Conservation (phyloP, 2,797 vertebrate species). For the Mycteria americana region DNA sequence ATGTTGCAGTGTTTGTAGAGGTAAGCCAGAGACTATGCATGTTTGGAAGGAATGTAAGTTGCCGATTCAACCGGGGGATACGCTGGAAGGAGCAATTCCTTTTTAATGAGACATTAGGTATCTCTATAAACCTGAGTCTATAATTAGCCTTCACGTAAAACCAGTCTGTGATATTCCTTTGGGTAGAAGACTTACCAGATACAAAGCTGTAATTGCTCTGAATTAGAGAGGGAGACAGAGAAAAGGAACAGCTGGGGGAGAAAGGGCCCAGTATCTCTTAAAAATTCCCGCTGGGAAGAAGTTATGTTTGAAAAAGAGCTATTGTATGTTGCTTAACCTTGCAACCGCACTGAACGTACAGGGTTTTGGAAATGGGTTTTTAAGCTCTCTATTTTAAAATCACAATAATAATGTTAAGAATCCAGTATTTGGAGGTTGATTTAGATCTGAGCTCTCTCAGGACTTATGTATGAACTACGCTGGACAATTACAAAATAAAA, state of each 20-base stretch:
- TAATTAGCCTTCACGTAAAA: background rate
- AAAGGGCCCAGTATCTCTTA: background rate
- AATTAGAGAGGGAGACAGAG: background rate
- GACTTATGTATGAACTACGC: background rate
- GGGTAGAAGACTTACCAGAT: background rate
- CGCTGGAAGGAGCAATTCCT: background rate
- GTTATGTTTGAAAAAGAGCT: background rate
- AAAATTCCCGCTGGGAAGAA: background rate
- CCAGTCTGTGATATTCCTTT: background rate
- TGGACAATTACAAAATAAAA: background rate
- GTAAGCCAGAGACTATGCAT: slow-evolving; percentile 67
- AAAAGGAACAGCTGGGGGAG: background rate
- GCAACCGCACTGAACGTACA: background rate
- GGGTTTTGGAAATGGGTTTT: background rate
- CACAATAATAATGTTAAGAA: background rate
- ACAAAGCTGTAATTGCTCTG: background rate
- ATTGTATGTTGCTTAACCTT: background rate
- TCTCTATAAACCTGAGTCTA: background rate
- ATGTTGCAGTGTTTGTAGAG: slow-evolving; percentile 93
- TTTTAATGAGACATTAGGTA: background rate
- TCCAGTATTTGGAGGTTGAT: background rate
- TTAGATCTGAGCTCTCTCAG: background rate
- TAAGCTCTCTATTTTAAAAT: background rate
- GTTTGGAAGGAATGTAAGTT: background rate
- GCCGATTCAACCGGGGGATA: background rate